Base-by-base conservation (phyloP, 2,888 invertebrate genomes). In the Cantharis rustica region DNA sequence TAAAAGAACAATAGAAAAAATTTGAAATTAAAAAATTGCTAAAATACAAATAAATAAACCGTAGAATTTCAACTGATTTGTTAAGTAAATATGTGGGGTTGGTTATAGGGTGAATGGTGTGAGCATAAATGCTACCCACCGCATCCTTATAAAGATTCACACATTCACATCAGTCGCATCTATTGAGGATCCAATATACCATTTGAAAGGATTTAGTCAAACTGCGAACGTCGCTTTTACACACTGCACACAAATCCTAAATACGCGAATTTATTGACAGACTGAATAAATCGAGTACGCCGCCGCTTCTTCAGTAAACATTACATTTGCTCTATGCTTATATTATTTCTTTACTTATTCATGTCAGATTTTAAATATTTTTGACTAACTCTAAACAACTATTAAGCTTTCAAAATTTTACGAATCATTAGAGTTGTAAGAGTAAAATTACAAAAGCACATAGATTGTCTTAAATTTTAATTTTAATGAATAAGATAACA, bases 121-220 rank as follows among this genome's bases (percentile, higher is more conserved):
- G 72, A 74, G 75, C 62, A 71, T 72, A 76, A 75, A 68, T 66
- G 69, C 77, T 75, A 72, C 77, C 73, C 73, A 71, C 76, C 81
- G 75, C 80, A 79, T 81, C 79, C 79, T 79, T 80, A 81, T 80
- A 80, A 80, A 80, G 80, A 80, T 79, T 77, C 80, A 79, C 77
- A 78, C 78, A 77, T 78, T 77, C 80, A 78, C 78, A 79, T 77
- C 81, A 75, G 76, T 80, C 80, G 81, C 80, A 81, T 81, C 82
- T 81, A 83, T 82, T 83, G 82, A 81, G 82, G 80, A 84, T 84
- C 83, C 84, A 85, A 86, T 86, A 86, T 87, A 87, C 87, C 86
- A 87, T 87, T 87, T 85, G 85, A 86, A 86, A 86, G 88, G 88
- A 88, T 88, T 88, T 87, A 85, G 86, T 85, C 84, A 80, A 85